Evolutionary conservation across 2,113 vertebrate species (phyloP).

Genomic region (Phyllopteryx taeniolatus): DNA sequence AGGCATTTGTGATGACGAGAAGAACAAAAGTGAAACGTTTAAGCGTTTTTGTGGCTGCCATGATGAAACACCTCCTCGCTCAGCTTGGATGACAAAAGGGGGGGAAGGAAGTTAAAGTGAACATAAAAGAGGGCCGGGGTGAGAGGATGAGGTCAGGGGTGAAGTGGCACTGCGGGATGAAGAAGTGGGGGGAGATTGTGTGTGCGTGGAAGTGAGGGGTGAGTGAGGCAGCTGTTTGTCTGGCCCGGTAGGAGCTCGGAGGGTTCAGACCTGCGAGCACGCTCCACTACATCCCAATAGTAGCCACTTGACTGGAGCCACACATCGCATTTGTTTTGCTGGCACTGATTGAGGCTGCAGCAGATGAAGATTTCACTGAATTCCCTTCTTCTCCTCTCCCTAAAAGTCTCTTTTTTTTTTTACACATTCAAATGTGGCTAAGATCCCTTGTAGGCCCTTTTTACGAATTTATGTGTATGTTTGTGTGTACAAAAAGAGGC

Average conservation of each 20-base stretch:
- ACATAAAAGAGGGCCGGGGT: conserved; percentile 70
- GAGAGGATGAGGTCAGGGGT: conserved; percentile 71
- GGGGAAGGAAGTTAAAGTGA: conserved; percentile 66
- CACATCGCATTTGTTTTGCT: conserved; percentile 58
- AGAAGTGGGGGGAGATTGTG: conserved; percentile 46
- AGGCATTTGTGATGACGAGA: conserved; percentile 4
- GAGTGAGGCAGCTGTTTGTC: conserved; percentile 69
- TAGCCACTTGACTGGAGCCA: conserved; percentile 51
- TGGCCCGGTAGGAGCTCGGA: conserved; percentile 62
- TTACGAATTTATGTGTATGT: conserved; percentile 64
- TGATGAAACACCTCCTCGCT: conserved; percentile 59
- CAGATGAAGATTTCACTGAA: conserved; percentile 1
- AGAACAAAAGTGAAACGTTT: conserved; percentile 19
- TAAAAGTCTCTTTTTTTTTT: background rate
- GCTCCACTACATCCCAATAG: conserved; percentile 71
- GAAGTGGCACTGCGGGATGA: conserved; percentile 65
- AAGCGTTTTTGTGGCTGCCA: conserved; percentile 40
- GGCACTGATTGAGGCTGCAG: background rate
- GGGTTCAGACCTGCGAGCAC: conserved; percentile 60
- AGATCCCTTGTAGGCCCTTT: conserved; percentile 59
- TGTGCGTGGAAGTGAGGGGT: conserved; percentile 61
- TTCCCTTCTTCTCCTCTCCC: background rate
- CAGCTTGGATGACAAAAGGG: conserved; percentile 53
- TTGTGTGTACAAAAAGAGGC: conserved; percentile 68
- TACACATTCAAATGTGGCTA: conserved; percentile 53